Evolutionary conservation across 2,797 vertebrate species (phyloP), one percentile per base, ranked within the genome.

Genomic region (Gallinago solitaria): DNA sequence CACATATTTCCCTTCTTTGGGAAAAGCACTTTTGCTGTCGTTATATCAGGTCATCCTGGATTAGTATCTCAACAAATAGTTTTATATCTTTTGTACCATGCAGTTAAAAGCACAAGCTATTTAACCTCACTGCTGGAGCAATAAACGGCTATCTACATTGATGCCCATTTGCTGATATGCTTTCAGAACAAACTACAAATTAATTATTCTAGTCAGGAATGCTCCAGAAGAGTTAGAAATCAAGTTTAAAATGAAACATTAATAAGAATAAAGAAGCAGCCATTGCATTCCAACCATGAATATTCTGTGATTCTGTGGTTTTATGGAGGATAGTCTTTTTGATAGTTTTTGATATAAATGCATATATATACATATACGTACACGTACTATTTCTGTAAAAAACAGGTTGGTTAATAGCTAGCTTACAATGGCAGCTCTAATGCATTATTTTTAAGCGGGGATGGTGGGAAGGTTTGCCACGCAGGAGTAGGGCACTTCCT

Each of bases 191-290:
- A 97, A 96, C 33, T 86, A 53, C n/a, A 88, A 85, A 87, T 87
- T 88, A 93, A 91, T 91, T 95, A 88, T 65, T 69, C 60, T 39
- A 77, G 54, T 77, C 35, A 25, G 5, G 77, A 80, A 83, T 48
- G 51, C 89, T 96, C n/a, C 82, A 67, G 51, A 89, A 89, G 63
- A 70, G 82, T 75, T 93, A 50, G n/a, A 79, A 33, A 68, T 82
- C 56, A 83, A 93, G 51, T 75, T 92, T 94, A 97, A 96, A 97
- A 89, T 93, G 91, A 97, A 96, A 75, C 92, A 96, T 96, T 76
- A 97, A 92, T 95, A 97, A 96, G 78, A 95, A 93, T 70, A 96
- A 45, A 80, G 51, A 92, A 96, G 92, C 95, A 85, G 70, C 87
- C 68, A 84, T 27, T 93, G 80, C 87, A 95, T 87, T 47, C 20